Base-by-base conservation (phyloP, 2,888 invertebrate genomes). In the Apoda limacodes region DNA sequence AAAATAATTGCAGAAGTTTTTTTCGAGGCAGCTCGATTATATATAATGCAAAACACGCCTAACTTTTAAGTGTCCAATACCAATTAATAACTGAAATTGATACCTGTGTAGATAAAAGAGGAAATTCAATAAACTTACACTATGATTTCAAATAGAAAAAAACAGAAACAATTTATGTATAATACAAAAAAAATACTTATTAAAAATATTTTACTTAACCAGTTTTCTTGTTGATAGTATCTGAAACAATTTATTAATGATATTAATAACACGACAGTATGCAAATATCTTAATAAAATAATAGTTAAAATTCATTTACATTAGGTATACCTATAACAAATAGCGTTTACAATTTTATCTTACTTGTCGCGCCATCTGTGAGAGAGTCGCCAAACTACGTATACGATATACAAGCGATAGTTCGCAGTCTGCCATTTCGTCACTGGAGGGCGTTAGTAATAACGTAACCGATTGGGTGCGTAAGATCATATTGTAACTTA, bases 221-320 rank as follows among this genome's bases (percentile, higher is more conserved):
- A 78, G 75, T 78, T 78, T 65, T 78, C 78, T 74, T 76, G 78
- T 44, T 75, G 72, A 66, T 76, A 78, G 61, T 75, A 78, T 78
- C 78, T 78, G 78, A 76, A 78, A 78, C 78, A 78, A 78, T 52
- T 55, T 56, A 71, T 63, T 56, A 39, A 34, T 42, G 34, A 37
- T 34, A 61, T 69, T 70, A 71, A 57, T 61, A 51, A 44, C 37
- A 35, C 37, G 27, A 27, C 34, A 32, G 20, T 25, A 28, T 30
- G 25, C 23, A 22, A 30, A 14, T 31, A 22, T 28, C n/a, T 31
- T 39, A 39, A 46, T 39, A 42, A 37, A 37, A 37, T 37, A 35
- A 19, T 35, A 35, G 13, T 35, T 32, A 37, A 13, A 30, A 26
- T 4, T 15, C 28, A 22, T 3, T 23, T 9, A 34, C 9, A 22